Percentiles rank a stretch among this genome's conserved stretches.
phyloP scores from a whole-genome alignment of 2,888 invertebrate species.

The Athalia rosae region DNA sequence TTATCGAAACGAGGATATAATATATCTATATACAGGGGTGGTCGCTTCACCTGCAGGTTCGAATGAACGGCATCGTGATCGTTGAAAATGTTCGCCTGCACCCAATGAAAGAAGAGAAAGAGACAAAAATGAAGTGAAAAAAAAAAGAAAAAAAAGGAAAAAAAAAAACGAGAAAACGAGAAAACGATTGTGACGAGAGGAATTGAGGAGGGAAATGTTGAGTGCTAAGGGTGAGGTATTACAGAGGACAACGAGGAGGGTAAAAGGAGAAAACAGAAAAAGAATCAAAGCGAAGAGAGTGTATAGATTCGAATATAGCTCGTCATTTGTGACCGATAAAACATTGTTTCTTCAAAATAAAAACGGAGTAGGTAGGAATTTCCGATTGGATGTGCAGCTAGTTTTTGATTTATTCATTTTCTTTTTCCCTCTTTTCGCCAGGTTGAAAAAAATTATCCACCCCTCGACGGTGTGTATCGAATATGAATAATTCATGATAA shows the following conservation, averaged over 20 bases:
- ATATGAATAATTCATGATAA: conserved; percentile 62
- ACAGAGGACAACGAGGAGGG: no score
- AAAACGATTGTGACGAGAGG: neutral
- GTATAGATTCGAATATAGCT: no score
- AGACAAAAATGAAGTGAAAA: neutral
- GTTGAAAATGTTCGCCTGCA: conserved; percentile 1
- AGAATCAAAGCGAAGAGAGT: no score
- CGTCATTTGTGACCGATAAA: conserved; percentile 17
- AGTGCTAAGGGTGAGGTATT: no score
- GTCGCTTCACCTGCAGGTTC: no score
- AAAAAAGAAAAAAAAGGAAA: neutral
- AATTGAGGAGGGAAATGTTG: neutral
- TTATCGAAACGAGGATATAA: conserved; percentile 10
- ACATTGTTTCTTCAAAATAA: conserved; percentile 14
- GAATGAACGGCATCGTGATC: no score
- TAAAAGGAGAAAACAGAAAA: no score
- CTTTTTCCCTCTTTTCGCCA: neutral
- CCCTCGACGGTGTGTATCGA: conserved; percentile 52
- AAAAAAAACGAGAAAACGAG: neutral
- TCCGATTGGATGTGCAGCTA: neutral
- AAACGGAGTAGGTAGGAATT: neutral
- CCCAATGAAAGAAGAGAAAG: neutral
- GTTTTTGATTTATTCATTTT: neutral
- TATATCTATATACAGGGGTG: neutral
- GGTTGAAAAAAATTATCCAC: conserved; percentile 28